These are phyloP conservation scores for Caradrina clavipalpis DNA, from an alignment of 2,888 invertebrate species.

Conservation along the genomic window DNA sequence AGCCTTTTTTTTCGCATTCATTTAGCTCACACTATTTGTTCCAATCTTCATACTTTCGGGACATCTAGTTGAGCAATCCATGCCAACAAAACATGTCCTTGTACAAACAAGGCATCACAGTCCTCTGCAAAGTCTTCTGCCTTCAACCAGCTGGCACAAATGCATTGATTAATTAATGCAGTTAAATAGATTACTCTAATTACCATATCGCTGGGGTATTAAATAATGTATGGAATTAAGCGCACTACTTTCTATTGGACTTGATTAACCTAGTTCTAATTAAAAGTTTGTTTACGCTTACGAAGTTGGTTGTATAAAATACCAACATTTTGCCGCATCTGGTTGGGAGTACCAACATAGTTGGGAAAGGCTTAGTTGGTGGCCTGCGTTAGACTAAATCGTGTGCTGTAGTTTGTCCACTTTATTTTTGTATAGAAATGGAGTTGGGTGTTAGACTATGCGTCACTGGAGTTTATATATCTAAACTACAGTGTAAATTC, in stretches of 20 bases:
- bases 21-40: too few relatives aligned
- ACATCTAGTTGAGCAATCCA: neutral
- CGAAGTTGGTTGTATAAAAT: conserved; percentile 5
- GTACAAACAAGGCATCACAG: neutral
- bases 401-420: conserved; percentile 1
- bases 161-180: conserved; percentile 56
- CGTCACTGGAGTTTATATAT: neutral
- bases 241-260: conserved; percentile 53
- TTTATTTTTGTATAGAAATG: conserved; percentile 12
- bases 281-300: conserved; percentile 40
- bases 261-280: conserved; percentile 43
- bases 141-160: conserved; percentile 40
- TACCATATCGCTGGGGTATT: conserved; percentile 58
- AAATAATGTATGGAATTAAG: conserved; percentile 54
- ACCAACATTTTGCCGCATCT: conserved; percentile 35
- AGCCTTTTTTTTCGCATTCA: too few relatives aligned
- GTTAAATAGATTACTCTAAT: conserved; percentile 53
- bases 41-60: neutral
- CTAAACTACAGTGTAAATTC: neutral
- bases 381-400: neutral
- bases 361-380: conserved; percentile 3
- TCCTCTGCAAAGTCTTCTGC: conserved; percentile 34
- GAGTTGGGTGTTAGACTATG: neutral
- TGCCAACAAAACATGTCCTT: neutral
- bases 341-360: conserved; percentile 13